Percentiles rank a stretch among this genome's conserved stretches.
phyloP scores from a whole-genome alignment of 2,888 invertebrate genomes.

The Tenthredo livida region DNA sequence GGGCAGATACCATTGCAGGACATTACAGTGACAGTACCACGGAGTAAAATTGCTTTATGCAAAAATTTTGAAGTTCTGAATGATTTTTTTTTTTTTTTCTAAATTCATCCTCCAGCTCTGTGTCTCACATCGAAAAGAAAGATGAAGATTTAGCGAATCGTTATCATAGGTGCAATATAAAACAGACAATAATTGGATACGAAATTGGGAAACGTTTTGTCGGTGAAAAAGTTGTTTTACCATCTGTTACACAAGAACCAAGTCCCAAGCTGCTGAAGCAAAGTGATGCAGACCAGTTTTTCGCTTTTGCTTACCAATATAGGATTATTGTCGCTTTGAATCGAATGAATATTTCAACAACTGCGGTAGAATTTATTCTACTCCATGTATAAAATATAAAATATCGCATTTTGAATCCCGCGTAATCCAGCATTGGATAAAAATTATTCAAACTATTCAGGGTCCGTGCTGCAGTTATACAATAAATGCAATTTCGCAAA shows the following conservation, averaged over 20 bases:
- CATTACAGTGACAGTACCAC: not conserved
- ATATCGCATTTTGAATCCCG: not conserved
- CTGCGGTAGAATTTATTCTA: not conserved
- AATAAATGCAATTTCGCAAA: not conserved
- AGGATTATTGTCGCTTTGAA: not conserved
- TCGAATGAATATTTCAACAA: not conserved
- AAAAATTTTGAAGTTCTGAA: not conserved
- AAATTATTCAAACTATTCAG: not conserved
- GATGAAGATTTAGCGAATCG: not conserved
- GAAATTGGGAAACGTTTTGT: not conserved
- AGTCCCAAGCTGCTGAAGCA: not conserved
- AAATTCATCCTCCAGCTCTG: not conserved
- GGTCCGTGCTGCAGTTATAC: not conserved
- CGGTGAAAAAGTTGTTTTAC: not conserved
- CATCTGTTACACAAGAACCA: not conserved
- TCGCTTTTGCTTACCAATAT: too few relatives aligned
- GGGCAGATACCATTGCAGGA: not conserved
- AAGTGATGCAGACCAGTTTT: slow-evolving; percentile 1
- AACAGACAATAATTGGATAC: not conserved
- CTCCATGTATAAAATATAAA: not conserved
- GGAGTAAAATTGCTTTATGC: not conserved
- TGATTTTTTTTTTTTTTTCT: not conserved
- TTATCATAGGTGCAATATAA: not conserved
- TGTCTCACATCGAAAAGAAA: not conserved
- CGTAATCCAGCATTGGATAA: not conserved